Percentiles rank a stretch among this genome's conserved stretches.
Evolutionary conservation across 1,140 invertebrate genomes (phyloP).

Genomic region (Bombus affinis): DNA sequence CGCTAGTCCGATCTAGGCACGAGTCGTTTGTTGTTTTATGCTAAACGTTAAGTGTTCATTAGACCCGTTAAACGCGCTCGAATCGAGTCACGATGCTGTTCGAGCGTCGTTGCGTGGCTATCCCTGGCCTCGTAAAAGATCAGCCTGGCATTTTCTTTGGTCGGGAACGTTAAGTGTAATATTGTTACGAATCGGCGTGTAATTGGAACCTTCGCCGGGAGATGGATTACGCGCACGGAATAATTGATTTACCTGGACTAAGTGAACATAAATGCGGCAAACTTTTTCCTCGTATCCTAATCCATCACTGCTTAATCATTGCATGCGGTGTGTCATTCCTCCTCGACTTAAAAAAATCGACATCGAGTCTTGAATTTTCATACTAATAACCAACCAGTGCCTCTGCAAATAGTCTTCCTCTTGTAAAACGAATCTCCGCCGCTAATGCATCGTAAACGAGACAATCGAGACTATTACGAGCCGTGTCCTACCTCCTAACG

Average conservation of each 20-base stretch:
- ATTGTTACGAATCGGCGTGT: conserved; percentile 14
- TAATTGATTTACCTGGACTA: background rate
- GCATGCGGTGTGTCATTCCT: background rate
- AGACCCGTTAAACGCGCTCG: conserved; percentile 14
- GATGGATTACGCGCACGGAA: background rate
- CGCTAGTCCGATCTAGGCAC: background rate
- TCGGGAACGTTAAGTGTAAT: conserved; percentile 21
- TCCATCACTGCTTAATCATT: background rate
- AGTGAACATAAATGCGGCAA: background rate
- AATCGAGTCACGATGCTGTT: conserved; percentile 32
- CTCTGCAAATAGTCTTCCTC: background rate
- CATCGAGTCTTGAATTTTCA: background rate
- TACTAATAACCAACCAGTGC: background rate
- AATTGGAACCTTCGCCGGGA: conserved; percentile 12
- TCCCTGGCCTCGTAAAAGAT: conserved; percentile 29
- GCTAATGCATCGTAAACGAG: background rate
- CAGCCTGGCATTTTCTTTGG: conserved; percentile 37
- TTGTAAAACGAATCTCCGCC: background rate
- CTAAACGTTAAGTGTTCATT: conserved; percentile 35
- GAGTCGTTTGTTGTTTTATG: conserved; percentile 46
- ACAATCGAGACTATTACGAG: background rate
- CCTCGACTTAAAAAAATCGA: background rate
- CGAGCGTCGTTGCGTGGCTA: conserved; percentile 10
- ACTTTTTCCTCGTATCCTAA: background rate
- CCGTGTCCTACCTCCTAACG: background rate